These are phyloP conservation scores for Pyrrhosoma nymphula DNA, from an alignment of 2,888 invertebrate genomes.

Conservation along the genomic window DNA sequence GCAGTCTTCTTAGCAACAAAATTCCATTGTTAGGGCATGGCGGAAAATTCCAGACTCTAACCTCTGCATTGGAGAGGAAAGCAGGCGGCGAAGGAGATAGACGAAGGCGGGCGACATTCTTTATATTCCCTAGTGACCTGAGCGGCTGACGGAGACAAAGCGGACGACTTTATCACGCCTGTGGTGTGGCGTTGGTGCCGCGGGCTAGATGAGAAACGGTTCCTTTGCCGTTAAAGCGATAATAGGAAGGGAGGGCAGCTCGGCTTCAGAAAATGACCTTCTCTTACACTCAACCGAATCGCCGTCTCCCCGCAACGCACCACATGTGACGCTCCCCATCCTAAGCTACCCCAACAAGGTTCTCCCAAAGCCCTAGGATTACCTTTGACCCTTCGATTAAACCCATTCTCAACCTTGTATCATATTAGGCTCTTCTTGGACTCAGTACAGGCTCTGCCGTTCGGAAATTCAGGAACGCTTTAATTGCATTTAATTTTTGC, in stretches of 20 bases:
- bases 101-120: background rate
- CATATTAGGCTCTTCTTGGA: background rate
- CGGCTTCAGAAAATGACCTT: background rate
- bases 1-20: too few relatives aligned
- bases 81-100: background rate
- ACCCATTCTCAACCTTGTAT: background rate
- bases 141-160: background rate
- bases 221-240: background rate
- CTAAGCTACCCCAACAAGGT: background rate
- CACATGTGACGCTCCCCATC: background rate
- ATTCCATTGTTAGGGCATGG: too few relatives aligned
- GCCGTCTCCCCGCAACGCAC: background rate
- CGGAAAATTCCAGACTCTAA: background rate
- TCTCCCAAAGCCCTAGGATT: background rate
- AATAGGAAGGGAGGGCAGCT: background rate
- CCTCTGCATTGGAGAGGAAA: background rate
- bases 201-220: background rate
- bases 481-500: too few relatives aligned
- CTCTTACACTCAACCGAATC: background rate
- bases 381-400: background rate
- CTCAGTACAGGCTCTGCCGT: too few relatives aligned
- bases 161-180: background rate
- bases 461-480: too few relatives aligned
- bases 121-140: background rate
- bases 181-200: background rate